Conservation (phyloP, 92 coral and sea anemone species). For the Phenganax stokvisi region DNA sequence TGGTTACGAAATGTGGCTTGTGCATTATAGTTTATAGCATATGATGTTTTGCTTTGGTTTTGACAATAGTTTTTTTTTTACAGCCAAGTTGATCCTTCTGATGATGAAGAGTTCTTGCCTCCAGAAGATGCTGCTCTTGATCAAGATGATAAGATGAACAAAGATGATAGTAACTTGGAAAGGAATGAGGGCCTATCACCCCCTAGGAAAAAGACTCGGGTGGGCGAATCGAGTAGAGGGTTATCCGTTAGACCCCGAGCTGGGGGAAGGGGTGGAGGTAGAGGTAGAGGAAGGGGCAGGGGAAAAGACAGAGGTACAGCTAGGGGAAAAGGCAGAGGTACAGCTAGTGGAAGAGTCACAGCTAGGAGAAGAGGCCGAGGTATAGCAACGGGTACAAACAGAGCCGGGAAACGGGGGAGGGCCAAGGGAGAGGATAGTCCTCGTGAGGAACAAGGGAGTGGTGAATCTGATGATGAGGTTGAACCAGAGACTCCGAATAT, state of each 20-base stretch:
- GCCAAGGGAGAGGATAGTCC: conserved; percentile 15
- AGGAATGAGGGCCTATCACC: background rate
- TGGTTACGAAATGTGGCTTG: background rate
- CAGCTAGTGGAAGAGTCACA: background rate
- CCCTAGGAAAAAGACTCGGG: background rate
- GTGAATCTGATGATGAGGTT: background rate
- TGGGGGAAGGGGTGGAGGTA: background rate
- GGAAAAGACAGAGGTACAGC: too few species aligned
- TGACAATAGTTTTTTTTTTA: background rate
- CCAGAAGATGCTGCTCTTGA: too few species aligned
- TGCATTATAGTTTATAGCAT: background rate
- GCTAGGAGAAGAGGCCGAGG: background rate
- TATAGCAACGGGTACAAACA: background rate
- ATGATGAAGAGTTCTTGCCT: background rate
- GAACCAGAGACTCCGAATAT: conserved; percentile 10
- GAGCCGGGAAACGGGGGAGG: background rate
- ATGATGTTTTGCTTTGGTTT: background rate
- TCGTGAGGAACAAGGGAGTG: conserved; percentile 28
- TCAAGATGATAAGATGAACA: too few species aligned
- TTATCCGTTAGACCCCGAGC: background rate
- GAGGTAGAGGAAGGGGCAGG: background rate
- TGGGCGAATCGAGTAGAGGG: background rate
- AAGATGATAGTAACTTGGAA: background rate
- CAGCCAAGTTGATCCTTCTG: background rate
- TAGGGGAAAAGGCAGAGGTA: too few species aligned